Conservation (phyloP, 2,888 invertebrate genomes). For the Drosophila stalkeri region DNA sequence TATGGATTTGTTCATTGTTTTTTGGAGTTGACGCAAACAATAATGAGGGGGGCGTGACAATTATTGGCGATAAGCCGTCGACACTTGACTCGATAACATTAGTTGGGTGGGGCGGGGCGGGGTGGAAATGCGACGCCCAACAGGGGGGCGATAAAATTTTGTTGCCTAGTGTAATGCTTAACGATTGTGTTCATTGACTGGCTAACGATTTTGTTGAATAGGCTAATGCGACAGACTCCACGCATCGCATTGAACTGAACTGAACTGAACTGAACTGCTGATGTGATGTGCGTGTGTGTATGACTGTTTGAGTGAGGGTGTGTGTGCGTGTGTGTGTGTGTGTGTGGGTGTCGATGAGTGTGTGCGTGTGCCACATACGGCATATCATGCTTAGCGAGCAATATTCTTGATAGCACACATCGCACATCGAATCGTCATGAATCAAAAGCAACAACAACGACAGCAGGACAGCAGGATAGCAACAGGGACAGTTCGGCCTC, state of each 20-base stretch:
- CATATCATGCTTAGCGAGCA: slow-evolving; percentile 67
- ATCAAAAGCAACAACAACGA: slow-evolving; percentile 36
- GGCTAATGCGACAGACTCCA: slow-evolving; percentile 57
- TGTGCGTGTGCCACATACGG: slow-evolving; percentile 1
- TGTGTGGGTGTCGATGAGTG: not conserved
- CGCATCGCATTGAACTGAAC: not conserved
- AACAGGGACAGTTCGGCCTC: slow-evolving; percentile 10
- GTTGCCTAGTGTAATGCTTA: slow-evolving; percentile 75
- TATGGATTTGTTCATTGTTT: slow-evolving; percentile 13
- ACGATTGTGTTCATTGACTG: slow-evolving; percentile 79
- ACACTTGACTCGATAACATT: slow-evolving; percentile 67
- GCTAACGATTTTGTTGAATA: slow-evolving; percentile 77
- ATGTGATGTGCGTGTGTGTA: slow-evolving; percentile 20
- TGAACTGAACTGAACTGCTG: slow-evolving; percentile 2
- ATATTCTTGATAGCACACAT: slow-evolving; percentile 60
- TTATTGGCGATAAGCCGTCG: slow-evolving; percentile 62
- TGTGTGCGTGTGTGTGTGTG: not conserved
- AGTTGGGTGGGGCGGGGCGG: no score
- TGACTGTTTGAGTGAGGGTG: not conserved
- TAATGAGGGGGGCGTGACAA: slow-evolving; percentile 55
- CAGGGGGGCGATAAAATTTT: slow-evolving; percentile 72
- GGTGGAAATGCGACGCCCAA: not conserved
- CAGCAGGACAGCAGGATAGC: not conserved
- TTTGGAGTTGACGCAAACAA: slow-evolving; percentile 16
- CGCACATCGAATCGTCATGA: slow-evolving; percentile 51